Evolutionary conservation across 2,888 invertebrate species (phyloP).

Genomic region (Chloroclysta siterata): DNA sequence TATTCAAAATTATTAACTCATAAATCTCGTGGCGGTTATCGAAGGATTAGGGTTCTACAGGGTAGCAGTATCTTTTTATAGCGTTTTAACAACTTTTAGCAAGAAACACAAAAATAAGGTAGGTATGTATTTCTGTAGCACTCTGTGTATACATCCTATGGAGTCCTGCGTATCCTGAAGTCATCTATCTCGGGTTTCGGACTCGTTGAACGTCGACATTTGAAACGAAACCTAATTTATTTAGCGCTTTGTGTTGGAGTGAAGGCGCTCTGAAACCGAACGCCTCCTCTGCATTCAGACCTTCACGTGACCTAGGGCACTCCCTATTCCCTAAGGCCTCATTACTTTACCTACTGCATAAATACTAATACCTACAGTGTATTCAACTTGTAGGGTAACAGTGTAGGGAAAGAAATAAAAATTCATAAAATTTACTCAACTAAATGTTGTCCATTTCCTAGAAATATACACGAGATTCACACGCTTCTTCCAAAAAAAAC

Average conservation of each 20-base stretch:
- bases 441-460: not conserved
- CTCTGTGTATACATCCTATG: no score
- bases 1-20: no score
- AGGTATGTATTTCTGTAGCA: no score
- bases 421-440: not conserved
- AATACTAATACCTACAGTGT: not conserved
- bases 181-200: slow-evolving; percentile 12
- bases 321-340: slow-evolving; percentile 5
- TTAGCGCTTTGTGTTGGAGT: slow-evolving; percentile 16
- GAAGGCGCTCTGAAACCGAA: not conserved
- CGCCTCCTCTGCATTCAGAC: slow-evolving; percentile 16
- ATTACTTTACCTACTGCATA: slow-evolving; percentile 11
- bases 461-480: no score
- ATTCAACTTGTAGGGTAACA: not conserved
- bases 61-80: no score
- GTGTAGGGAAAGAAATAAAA: no score
- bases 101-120: no score
- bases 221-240: slow-evolving; percentile 22
- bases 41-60: no score
- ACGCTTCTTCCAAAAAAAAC: no score
- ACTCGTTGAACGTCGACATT: slow-evolving; percentile 10
- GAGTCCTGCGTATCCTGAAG: not conserved
- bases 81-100: no score
- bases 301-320: slow-evolving; percentile 4
- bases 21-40: no score